Evolutionary conservation across 1,140 invertebrate genomes (phyloP).

Genomic region (Polypedilum vanderplanki): DNA sequence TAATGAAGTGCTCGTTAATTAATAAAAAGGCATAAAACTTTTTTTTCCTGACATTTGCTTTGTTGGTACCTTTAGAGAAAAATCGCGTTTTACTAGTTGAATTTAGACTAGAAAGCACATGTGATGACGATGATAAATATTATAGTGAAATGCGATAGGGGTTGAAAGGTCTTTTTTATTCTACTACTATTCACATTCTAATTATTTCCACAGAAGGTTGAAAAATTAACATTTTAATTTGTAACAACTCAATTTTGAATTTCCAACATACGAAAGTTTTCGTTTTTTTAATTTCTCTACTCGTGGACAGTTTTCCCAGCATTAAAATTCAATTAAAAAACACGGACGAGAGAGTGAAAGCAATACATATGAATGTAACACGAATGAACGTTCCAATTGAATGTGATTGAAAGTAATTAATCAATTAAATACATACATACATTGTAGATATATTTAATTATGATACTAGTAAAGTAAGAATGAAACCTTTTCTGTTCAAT

Average conservation of each 20-base stretch:
- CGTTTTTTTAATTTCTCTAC: neutral
- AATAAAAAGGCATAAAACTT: neutral
- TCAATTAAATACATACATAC: conserved; percentile 1
- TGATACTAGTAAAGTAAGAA: neutral
- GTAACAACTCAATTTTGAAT: conserved; percentile 20
- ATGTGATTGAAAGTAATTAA: neutral
- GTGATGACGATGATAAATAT: conserved; percentile 11
- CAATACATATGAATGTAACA: no score
- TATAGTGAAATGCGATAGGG: neutral
- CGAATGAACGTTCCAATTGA: neutral
- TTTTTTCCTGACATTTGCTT: neutral
- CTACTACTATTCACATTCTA: neutral
- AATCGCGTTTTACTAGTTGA: neutral
- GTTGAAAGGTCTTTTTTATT: neutral
- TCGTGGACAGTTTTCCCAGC: neutral
- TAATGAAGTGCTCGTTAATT: conserved; percentile 26
- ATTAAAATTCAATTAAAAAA: conserved; percentile 10
- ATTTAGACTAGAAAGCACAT: neutral
- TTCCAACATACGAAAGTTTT: neutral
- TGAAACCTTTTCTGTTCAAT: conserved; percentile 16
- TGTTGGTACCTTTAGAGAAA: neutral
- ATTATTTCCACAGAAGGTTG: neutral
- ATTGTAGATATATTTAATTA: conserved; percentile 13
- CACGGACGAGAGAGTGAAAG: neutral
- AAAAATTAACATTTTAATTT: conserved; percentile 9